phyloP scores from a whole-genome alignment of 2,888 invertebrate species.

The Colostygia pectinataria region DNA sequence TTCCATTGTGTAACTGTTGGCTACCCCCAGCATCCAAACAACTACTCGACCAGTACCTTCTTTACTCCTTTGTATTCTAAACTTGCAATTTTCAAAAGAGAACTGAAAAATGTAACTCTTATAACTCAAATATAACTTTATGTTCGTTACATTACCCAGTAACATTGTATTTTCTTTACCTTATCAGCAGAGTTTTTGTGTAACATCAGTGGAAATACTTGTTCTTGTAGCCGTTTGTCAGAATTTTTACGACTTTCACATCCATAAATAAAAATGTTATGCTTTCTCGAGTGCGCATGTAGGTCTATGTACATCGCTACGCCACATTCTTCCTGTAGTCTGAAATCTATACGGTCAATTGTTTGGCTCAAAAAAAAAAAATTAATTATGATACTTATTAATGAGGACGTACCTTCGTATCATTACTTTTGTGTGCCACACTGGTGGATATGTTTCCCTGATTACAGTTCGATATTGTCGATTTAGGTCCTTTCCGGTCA shows the following conservation, averaged over 20 bases:
- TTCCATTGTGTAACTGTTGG: slow-evolving; percentile 97
- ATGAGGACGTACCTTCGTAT: slow-evolving; percentile 85
- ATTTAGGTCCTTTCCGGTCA: slow-evolving; percentile 97
- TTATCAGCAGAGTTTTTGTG: slow-evolving; percentile 96
- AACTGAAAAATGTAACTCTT: slow-evolving; percentile 83
- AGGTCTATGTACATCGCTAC: slow-evolving; percentile 96
- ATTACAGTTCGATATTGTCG: slow-evolving; percentile 97
- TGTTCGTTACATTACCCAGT: too few relatives aligned
- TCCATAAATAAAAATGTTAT: slow-evolving; percentile 98
- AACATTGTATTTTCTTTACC: slow-evolving; percentile 72
- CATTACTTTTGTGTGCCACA: slow-evolving; percentile 97
- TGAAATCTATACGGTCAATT: slow-evolving; percentile 48
- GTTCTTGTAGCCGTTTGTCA: slow-evolving; percentile 92
- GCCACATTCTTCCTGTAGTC: slow-evolving; percentile 94
- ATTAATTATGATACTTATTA: neutral
- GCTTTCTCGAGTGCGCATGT: slow-evolving; percentile 96
- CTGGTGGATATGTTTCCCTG: slow-evolving; percentile 95
- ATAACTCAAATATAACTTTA: neutral
- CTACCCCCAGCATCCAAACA: slow-evolving; percentile 97
- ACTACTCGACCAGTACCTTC: slow-evolving; percentile 97
- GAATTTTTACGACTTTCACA: slow-evolving; percentile 93
- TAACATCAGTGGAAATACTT: slow-evolving; percentile 97
- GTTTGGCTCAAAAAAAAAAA: slow-evolving; percentile 15
- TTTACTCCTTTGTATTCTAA: slow-evolving; percentile 95
- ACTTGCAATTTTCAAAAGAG: slow-evolving; percentile 96